These are phyloP conservation scores for Maconellicoccus hirsutus DNA, from an alignment of 1,140 invertebrate genomes.

Conservation along the genomic window DNA sequence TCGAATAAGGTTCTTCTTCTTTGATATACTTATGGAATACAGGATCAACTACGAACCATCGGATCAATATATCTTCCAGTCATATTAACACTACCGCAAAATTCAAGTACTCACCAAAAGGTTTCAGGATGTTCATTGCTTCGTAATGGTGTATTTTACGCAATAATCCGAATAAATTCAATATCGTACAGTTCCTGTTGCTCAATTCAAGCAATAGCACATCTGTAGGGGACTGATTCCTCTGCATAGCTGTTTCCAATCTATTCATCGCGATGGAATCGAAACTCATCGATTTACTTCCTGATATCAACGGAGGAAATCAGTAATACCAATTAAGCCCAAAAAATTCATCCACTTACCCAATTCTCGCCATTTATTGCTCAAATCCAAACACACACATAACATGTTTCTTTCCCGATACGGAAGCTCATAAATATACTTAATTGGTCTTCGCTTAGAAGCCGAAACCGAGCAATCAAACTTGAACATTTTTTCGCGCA, in stretches of 20 bases:
- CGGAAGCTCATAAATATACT: constrained; percentile 62
- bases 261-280: constrained; percentile 38
- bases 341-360: constrained; percentile 33
- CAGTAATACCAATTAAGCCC: neutral
- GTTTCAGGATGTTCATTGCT: constrained; percentile 52
- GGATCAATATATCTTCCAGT: neutral
- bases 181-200: constrained; percentile 62
- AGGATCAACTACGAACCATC: constrained; percentile 37
- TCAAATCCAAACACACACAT: constrained; percentile 61
- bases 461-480: too few species aligned
- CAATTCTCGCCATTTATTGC: constrained; percentile 65
- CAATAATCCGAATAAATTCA: constrained; percentile 60
- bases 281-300: constrained; percentile 41
- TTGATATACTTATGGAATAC: constrained; percentile 46
- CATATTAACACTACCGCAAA: too few species aligned
- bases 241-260: constrained; percentile 37
- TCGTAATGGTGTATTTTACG: constrained; percentile 58
- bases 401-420: constrained; percentile 50
- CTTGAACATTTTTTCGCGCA: too few species aligned
- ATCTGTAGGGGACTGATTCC: constrained; percentile 54
- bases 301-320: constrained; percentile 33
- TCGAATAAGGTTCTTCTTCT: constrained; percentile 36
- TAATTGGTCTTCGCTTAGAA: constrained; percentile 27
- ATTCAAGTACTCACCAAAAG: constrained; percentile 38
- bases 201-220: constrained; percentile 65